These are phyloP conservation scores for Diplodus puntazzo DNA, from an alignment of 2,797 vertebrate genomes.

Conservation along the genomic window DNA sequence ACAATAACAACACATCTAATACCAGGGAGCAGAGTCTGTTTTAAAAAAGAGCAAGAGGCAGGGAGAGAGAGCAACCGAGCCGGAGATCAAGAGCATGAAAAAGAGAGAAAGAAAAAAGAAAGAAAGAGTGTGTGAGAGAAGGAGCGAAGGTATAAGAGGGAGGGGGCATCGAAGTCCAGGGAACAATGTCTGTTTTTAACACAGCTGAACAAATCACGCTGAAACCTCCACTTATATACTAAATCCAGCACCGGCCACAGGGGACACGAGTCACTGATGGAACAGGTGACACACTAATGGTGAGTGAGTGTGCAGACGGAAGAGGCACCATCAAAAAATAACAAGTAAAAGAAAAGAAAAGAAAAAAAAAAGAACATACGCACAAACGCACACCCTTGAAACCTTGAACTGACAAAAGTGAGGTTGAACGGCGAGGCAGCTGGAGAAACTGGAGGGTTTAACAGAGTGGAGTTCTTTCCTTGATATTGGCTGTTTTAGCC, in stretches of 20 bases:
- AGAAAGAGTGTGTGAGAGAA: no score
- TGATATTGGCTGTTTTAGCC: neutral
- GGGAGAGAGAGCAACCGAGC: slow-evolving; percentile 17
- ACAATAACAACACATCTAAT: slow-evolving; percentile 71
- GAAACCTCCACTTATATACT: slow-evolving; percentile 50
- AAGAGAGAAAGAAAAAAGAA: neutral
- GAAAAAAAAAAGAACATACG: neutral
- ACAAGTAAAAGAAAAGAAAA: neutral
- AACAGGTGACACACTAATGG: slow-evolving; percentile 56
- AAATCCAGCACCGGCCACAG: slow-evolving; percentile 31
- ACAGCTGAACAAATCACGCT: slow-evolving; percentile 37
- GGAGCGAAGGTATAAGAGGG: neutral
- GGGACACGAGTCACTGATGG: slow-evolving; percentile 57
- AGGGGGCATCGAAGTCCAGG: neutral
- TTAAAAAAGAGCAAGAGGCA: slow-evolving; percentile 23
- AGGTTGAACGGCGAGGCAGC: neutral
- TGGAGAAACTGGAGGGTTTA: neutral
- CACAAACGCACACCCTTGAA: neutral
- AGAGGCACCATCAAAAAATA: neutral
- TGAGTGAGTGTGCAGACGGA: slow-evolving; percentile 20
- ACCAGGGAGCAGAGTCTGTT: slow-evolving; percentile 36
- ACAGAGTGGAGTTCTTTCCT: neutral
- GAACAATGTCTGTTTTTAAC: slow-evolving; percentile 45
- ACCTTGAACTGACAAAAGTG: slow-evolving; percentile 16
- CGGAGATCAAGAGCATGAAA: slow-evolving; percentile 9